Base-by-base conservation (phyloP, 2,888 invertebrate genomes). In the Ecliptopera silaceata region DNA sequence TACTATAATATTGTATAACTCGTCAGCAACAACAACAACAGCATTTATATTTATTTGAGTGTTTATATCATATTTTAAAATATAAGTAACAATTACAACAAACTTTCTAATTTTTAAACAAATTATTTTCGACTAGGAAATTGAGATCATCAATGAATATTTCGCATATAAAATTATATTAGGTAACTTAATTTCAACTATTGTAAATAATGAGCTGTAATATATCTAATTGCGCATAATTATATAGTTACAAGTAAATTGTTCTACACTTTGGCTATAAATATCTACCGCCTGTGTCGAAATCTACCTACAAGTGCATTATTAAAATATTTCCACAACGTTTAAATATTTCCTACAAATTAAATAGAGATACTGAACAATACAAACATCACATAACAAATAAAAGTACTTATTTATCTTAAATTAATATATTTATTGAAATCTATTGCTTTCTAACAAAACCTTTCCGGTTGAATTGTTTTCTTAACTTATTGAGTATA, bases 1-100 rank as follows among this genome's bases (percentile, higher is more conserved):
- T 86, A 86, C 49, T 61, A 63, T 61, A 78, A 87, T 79, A 84
- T 81, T 85, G 81, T 87, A 86, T 86, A 90, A 88, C 84, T 88
- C 78, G 84, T 77, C 84, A 90, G 90, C 88, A 91, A 88, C 89
- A 91, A 90, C 90, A 90, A 89, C 89, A 91, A 91, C 90, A 89
- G 90, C 90, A 63, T 87, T 88, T 84, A 85, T 87, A 82, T 84
- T 82, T 82, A 79, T 82, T 80, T 80, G 76, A 79, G 74, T 78
- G 76, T 83, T 81, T 77, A 84, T 81, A 80, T 77, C 72, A 77
- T 77, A 56, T 29, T 51, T 58, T 56, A 75, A 67, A 72, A 80
- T 80, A 26, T 26, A 26, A 26, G 26, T 26, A 82, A 75, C 78
- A 78, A 71, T 74, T 78, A 80, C 74, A 74, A 72, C 80, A 78